Conservation (phyloP, 2,888 invertebrate genomes). For the Dromius quadrimaculatus region DNA sequence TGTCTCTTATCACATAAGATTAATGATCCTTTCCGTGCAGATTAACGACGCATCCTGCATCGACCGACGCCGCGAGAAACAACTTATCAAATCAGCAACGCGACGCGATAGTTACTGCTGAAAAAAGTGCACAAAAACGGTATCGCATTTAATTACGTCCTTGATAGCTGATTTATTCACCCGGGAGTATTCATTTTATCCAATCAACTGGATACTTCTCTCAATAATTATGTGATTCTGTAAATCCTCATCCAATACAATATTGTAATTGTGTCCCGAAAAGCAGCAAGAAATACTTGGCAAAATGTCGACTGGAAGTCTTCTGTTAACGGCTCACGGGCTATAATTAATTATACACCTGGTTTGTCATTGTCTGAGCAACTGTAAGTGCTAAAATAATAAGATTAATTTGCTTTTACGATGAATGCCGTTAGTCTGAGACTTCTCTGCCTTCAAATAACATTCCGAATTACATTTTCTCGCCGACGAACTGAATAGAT, state of each 20-base stretch:
- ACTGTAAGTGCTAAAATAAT: slow-evolving; percentile 50
- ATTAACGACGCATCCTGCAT: slow-evolving; percentile 49
- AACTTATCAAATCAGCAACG: slow-evolving; percentile 49
- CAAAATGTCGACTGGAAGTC: slow-evolving; percentile 20
- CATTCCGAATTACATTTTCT: slow-evolving; percentile 40
- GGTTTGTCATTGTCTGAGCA: slow-evolving; percentile 41
- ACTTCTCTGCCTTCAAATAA: slow-evolving; percentile 26
- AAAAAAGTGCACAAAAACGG: slow-evolving; percentile 27
- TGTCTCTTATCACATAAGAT: slow-evolving; percentile 50
- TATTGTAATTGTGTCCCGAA: slow-evolving; percentile 42
- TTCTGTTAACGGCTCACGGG: slow-evolving; percentile 23
- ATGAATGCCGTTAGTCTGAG: slow-evolving; percentile 16
- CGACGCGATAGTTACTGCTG: slow-evolving; percentile 30
- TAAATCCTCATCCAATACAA: no score
- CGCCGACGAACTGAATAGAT: slow-evolving; percentile 33
- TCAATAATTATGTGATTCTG: neutral
- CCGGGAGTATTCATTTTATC: neutral
- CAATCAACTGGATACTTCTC: slow-evolving; percentile 4
- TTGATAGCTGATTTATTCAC: slow-evolving; percentile 1
- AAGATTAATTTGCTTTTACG: slow-evolving; percentile 51
- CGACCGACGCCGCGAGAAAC: slow-evolving; percentile 42
- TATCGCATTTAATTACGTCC: slow-evolving; percentile 44
- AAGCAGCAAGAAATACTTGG: slow-evolving; percentile 38
- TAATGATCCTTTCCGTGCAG: slow-evolving; percentile 45
- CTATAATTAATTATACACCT: slow-evolving; percentile 49